These are phyloP conservation scores for Camponotus vicinus DNA, from an alignment of 1,140 invertebrate species.

Conservation along the genomic window DNA sequence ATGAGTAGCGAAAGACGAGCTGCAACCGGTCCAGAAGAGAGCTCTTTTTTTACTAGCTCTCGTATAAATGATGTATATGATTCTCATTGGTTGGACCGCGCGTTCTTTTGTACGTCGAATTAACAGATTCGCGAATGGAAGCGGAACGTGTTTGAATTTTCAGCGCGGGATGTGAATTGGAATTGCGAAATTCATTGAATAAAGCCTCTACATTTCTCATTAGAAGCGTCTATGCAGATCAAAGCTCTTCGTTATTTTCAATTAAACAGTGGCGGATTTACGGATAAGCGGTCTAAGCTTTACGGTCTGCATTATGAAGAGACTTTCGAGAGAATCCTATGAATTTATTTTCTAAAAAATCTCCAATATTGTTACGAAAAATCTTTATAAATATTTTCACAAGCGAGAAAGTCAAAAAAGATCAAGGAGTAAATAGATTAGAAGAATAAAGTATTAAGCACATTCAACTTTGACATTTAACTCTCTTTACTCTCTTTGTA, in stretches of 20 bases:
- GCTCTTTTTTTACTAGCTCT: slow-evolving; percentile 24
- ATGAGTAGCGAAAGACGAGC: neutral
- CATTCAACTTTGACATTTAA: neutral
- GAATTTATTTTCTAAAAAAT: slow-evolving; percentile 9
- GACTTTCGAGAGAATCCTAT: neutral
- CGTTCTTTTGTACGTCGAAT: slow-evolving; percentile 29
- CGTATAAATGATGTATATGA: neutral
- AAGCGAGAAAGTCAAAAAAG: neutral
- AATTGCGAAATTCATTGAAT: slow-evolving; percentile 55
- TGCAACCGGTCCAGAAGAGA: slow-evolving; percentile 16
- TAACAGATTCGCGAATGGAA: slow-evolving; percentile 19
- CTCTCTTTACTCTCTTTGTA: slow-evolving; percentile 16
- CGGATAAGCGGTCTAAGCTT: slow-evolving; percentile 26
- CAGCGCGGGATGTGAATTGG: slow-evolving; percentile 28
- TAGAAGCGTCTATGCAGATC: slow-evolving; percentile 48
- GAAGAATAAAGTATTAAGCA: slow-evolving; percentile 3
- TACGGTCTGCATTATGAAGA: neutral
- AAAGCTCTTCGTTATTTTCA: slow-evolving; percentile 42
- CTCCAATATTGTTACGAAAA: neutral
- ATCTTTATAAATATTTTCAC: neutral
- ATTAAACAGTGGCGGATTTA: slow-evolving; percentile 49
- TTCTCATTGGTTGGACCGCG: slow-evolving; percentile 23
- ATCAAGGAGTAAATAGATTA: neutral
- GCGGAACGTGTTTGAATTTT: slow-evolving; percentile 26
- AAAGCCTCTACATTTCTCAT: slow-evolving; percentile 53